Conservation (phyloP, 2,113 vertebrate species). For the Sarotherodon lohbergeri region DNA sequence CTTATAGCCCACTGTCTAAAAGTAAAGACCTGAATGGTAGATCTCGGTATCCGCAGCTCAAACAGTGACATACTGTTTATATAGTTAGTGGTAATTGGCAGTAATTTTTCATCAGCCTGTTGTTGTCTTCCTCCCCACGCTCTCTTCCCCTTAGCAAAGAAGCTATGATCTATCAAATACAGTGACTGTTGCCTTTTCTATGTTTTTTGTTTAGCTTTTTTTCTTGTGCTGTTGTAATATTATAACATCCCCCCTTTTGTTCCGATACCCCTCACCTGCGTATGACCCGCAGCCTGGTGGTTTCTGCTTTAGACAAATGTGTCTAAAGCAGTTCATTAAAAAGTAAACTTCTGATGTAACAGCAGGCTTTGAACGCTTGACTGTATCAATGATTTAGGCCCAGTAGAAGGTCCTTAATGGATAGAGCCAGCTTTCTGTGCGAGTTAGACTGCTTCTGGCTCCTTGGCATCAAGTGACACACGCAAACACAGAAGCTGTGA, state of each 20-base stretch:
- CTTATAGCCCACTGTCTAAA: neutral
- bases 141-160: conserved; percentile 6
- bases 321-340: conserved; percentile 54
- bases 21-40: neutral
- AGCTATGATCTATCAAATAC: conserved; percentile 4
- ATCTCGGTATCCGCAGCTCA: neutral
- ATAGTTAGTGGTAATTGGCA: conserved; percentile 9
- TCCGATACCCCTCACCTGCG: neutral
- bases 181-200: neutral
- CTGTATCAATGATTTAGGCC: conserved; percentile 66
- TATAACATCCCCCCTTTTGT: neutral
- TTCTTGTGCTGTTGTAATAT: neutral
- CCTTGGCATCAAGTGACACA: conserved; percentile 15
- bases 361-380: conserved; percentile 6
- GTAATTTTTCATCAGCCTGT: conserved; percentile 12
- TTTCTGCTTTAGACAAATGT: neutral
- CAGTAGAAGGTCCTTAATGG: conserved; percentile 53
- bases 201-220: neutral
- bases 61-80: conserved; percentile 8
- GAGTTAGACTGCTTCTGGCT: conserved; percentile 15
- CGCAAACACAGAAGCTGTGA: neutral
- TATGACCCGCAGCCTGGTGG: neutral
- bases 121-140: neutral
- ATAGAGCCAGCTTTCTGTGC: conserved; percentile 31
- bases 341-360: conserved; percentile 58